Evolutionary conservation across 1,140 invertebrate species (phyloP).

Genomic region (Muscidifurax raptorellus): DNA sequence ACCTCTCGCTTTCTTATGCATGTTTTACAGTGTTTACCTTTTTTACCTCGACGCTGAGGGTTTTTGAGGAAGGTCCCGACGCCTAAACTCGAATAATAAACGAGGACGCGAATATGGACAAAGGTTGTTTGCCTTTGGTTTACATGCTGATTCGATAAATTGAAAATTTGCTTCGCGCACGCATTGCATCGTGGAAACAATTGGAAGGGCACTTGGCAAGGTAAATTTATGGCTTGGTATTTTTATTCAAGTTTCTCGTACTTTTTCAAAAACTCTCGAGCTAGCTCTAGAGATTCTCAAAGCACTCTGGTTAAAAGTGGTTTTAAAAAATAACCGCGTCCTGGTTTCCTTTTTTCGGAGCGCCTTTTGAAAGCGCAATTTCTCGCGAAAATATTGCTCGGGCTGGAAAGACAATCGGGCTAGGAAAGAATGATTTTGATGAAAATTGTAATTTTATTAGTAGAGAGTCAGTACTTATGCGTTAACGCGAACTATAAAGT

Average conservation of each 20-base stretch:
- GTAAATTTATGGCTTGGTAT: background rate
- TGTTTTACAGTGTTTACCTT: constrained; percentile 43
- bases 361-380: background rate
- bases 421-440: background rate
- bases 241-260: background rate
- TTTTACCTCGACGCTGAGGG: constrained; percentile 27
- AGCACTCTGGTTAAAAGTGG: constrained; percentile 16
- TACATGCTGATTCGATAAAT: background rate
- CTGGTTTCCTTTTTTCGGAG: background rate
- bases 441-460: background rate
- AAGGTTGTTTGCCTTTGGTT: background rate
- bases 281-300: background rate
- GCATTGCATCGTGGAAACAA: too few relatives aligned
- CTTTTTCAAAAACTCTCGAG: constrained; percentile 7
- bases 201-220: too few relatives aligned
- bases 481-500: background rate
- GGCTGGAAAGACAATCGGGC: background rate
- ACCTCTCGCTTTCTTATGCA: constrained; percentile 23
- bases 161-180: background rate
- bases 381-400: background rate
- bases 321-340: constrained; percentile 13
- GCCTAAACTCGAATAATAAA: constrained; percentile 26
- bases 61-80: background rate
- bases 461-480: too few relatives aligned
- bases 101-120: background rate